Evolutionary conservation across 2,797 vertebrate genomes (phyloP), one percentile per base, ranked within the genome.

Genomic region (Tenualosa ilisha): DNA sequence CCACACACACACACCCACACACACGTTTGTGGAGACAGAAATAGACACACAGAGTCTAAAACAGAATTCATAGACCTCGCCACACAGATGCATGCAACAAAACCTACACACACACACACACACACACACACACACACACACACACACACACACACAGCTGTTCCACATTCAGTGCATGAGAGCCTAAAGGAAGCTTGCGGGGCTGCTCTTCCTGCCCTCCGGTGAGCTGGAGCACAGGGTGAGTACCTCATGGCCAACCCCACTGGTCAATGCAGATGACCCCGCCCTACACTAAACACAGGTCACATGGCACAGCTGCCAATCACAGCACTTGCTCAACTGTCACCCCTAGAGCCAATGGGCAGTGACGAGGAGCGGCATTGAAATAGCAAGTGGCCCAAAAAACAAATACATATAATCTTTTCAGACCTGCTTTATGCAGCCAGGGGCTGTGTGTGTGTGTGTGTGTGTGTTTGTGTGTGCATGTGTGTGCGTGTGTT

Each of bases 61-160:
- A 31, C 31, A 31, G 31, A 31, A 31, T 31, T 31, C 31, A 31
- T 31, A 31, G 31, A 31, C 31, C 12, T 13, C 17, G 13, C 20
- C 15, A 56, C 53, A 56, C 15, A 56, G 3, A 56, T 13, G 13
- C 53, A 56, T 13, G 13, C 53, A 17, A 56, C 13, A 17, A 63
- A n/a, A 63, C 61, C 24, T 8, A 63, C 59, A 61, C 59, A 59
- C 56, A 59, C 61, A 68, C 63, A 68, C 63, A 68, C 63, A 68
- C 61, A 65, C 24, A 31, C 61, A 26, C 61, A 65, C 24, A 31
- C 61, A 26, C 61, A 65, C 24, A 63, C 59, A 61, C 59, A 59
- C 56, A 59, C 61, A 68, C 63, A 68, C 63, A 68, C 63, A 68
- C 61, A 65, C 24, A 31, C 61, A 26, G 61, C 61, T 65, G 61